A percentile compares a stretch with the other conserved stretches of the same genome.
Conservation (phyloP, 2,797 vertebrate genomes). For the Falco concolor region DNA sequence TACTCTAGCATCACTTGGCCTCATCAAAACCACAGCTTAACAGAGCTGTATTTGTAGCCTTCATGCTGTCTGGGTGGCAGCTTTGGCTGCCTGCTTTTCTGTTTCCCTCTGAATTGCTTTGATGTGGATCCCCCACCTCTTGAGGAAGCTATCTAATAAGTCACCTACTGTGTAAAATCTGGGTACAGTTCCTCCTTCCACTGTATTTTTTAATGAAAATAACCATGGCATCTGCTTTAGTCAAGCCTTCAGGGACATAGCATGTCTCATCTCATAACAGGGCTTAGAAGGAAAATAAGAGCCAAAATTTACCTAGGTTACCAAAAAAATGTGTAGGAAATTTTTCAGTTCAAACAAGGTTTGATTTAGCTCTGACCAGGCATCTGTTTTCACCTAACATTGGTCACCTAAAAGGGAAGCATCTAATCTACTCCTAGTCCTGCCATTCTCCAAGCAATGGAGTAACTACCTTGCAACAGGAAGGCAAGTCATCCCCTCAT, state of each 20-base stretch:
- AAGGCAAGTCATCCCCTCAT: neutral
- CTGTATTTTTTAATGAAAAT: slow-evolving; percentile 32
- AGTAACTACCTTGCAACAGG: neutral
- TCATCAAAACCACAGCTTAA: neutral
- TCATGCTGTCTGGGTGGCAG: neutral
- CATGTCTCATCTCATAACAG: neutral
- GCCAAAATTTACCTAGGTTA: neutral
- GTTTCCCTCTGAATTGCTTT: neutral
- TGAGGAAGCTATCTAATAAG: slow-evolving; percentile 17
- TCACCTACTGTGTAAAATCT: slow-evolving; percentile 20
- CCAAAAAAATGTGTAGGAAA: neutral
- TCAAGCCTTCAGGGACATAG: neutral
- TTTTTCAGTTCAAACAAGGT: neutral
- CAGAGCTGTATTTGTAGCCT: neutral
- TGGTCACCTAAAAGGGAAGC: neutral
- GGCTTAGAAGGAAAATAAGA: neutral
- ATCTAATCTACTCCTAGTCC: neutral
- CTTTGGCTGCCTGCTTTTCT: neutral
- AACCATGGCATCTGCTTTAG: neutral
- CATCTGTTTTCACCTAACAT: neutral
- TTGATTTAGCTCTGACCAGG: neutral
- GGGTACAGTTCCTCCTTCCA: neutral
- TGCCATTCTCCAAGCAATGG: neutral
- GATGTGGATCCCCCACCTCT: neutral
- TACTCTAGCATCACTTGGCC: neutral